Base-by-base conservation (phyloP, 2,888 invertebrate genomes). In the Tortrix viridana region DNA sequence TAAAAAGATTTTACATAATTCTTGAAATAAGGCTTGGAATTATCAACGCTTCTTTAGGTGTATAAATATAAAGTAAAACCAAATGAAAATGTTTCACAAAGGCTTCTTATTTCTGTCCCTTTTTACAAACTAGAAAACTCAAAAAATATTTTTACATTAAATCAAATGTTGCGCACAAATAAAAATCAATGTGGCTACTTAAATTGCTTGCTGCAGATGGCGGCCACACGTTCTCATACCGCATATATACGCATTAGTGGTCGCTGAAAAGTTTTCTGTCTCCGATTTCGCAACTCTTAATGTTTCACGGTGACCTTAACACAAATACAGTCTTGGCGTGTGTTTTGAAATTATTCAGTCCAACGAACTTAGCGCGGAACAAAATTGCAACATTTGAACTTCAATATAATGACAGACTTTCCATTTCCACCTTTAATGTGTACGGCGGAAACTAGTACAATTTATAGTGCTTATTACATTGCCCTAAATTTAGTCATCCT, bases 301-400 rank as follows among this genome's bases (percentile, higher is more conserved):
- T n/a, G 44, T 52, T 58, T 64, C 64, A 48, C 64, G 46, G 22
- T 68, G 67, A 70, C 72, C 73, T 71, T 71, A 71, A 67, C 71
- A 71, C 65, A 69, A 61, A 71, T 58, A 53, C 41, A 58, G 41
- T 63, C 66, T 69, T 62, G 58, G 58, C 53, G 65, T 68, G 60
- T 44, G 65, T 71, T 71, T 68, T 68, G 75, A 69, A 77, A 78
- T 59, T 47, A 55, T 69, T 71, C 71, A 67, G 69, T 71, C 71
- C 68, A 56, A 71, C 67, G 58, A 41, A 65, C 56, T 69, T 67
- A 74, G 68, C 68, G 72, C 70, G 71, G 72, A 72, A 74, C 75
- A 70, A 58, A 16, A 50, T 76, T 77, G 65, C 72, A 50, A 71
- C 71, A 75, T 12, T 12, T 3, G 6, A 47, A 47, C 41, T 54